phyloP scores from a whole-genome alignment of 2,888 invertebrate species.

The Stenodera caucasica region DNA sequence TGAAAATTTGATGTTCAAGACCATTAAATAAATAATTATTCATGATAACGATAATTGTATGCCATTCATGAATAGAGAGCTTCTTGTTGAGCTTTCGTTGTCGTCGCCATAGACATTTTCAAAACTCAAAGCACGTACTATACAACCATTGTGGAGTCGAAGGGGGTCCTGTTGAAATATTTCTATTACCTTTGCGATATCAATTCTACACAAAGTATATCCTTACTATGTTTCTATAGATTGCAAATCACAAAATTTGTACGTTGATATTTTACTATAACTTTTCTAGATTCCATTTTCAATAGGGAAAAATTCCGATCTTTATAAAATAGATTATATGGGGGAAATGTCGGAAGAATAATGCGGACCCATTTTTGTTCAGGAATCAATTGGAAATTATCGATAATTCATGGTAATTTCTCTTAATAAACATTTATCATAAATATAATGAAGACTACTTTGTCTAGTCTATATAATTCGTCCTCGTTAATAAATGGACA shows the following conservation, averaged over 20 bases:
- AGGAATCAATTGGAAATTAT: neutral
- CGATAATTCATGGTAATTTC: too few relatives aligned
- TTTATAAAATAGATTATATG: too few relatives aligned
- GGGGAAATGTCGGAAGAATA: too few relatives aligned
- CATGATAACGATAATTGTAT: conserved; percentile 7
- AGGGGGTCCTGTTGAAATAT: conserved; percentile 2
- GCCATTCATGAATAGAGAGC: conserved; percentile 1
- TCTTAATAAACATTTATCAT: too few relatives aligned
- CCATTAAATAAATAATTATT: conserved; percentile 6
- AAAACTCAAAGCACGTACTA: neutral
- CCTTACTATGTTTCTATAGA: neutral
- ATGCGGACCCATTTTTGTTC: too few relatives aligned
- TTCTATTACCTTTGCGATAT: neutral
- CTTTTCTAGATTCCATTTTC: too few relatives aligned
- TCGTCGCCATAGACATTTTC: neutral
- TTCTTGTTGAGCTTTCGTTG: neutral
- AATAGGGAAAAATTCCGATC: too few relatives aligned
- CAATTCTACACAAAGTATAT: conserved; percentile 3
- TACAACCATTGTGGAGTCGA: neutral
- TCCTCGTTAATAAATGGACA: neutral
- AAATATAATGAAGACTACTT: too few relatives aligned
- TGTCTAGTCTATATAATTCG: neutral
- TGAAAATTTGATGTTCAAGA: neutral
- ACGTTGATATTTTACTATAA: neutral
- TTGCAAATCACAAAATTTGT: neutral